These are phyloP conservation scores for Perca fluviatilis DNA, from an alignment of 2,113 vertebrate genomes.

Conservation along the genomic window DNA sequence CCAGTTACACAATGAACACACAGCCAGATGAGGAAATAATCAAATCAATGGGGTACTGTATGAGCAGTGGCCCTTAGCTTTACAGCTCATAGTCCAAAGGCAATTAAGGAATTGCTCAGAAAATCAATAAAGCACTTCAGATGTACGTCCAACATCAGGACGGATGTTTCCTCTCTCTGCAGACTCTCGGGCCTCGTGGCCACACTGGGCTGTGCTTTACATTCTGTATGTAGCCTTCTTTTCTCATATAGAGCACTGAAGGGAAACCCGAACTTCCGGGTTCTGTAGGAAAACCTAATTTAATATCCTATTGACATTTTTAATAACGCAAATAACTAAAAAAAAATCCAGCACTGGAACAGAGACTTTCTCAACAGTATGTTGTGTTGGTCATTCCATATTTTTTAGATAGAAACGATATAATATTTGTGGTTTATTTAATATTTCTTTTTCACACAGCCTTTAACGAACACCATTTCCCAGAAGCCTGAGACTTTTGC, in stretches of 20 bases:
- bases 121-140: constrained; percentile 68
- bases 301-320: neutral
- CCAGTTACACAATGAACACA: neutral
- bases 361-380: too few relatives aligned
- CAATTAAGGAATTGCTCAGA: constrained; percentile 58
- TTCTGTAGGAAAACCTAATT: too few relatives aligned
- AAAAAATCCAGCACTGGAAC: too few relatives aligned
- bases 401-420: too few relatives aligned
- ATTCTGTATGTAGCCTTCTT: neutral
- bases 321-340: too few relatives aligned
- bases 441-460: too few relatives aligned
- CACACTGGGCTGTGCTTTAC: neutral
- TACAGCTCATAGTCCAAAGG: constrained; percentile 9
- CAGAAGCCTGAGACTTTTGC: too few relatives aligned
- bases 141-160: constrained; percentile 36
- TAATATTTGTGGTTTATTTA: too few relatives aligned
- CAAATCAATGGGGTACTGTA: neutral
- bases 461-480: too few relatives aligned
- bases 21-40: neutral
- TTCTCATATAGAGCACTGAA: neutral
- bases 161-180: constrained; percentile 33
- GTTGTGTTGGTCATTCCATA: too few relatives aligned
- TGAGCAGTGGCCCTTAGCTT: neutral
- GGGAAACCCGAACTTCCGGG: neutral
- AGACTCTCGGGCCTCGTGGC: constrained; percentile 13